These are phyloP conservation scores for Megalonaias nervosa DNA, from an alignment of 1,140 invertebrate genomes.

Conservation along the genomic window DNA sequence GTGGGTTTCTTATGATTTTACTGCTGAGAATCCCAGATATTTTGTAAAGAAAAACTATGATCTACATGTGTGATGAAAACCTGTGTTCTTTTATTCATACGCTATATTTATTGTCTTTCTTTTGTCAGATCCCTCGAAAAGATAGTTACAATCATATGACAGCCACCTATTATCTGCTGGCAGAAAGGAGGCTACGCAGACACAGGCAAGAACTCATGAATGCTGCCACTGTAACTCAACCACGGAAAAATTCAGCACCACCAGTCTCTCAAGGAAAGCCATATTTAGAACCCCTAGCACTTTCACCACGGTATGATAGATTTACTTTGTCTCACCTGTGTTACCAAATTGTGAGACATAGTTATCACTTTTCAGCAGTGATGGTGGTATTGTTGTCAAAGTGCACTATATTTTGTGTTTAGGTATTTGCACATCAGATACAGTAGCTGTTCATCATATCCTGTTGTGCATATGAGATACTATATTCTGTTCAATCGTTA, in stretches of 20 bases:
- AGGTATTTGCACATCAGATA: too few species aligned
- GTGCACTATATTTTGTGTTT: too few species aligned
- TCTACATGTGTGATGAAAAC: too few species aligned
- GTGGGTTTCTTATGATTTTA: not conserved
- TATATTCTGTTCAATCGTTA: too few species aligned
- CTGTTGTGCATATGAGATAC: too few species aligned
- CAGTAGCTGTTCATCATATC: too few species aligned
- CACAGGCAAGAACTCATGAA: slow-evolving; percentile 48
- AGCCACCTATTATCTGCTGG: slow-evolving; percentile 97
- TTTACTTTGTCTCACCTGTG: not conserved
- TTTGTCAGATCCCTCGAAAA: slow-evolving; percentile 87
- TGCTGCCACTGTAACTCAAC: slow-evolving; percentile 40
- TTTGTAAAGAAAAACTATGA: too few species aligned
- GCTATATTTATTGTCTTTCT: slow-evolving; percentile 21
- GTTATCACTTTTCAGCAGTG: too few species aligned
- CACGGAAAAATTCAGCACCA: slow-evolving; percentile 63
- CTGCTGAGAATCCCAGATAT: too few species aligned
- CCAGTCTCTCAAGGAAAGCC: slow-evolving; percentile 51
- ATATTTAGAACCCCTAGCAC: slow-evolving; percentile 70
- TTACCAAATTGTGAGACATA: too few species aligned
- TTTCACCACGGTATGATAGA: slow-evolving; percentile 69
- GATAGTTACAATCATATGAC: slow-evolving; percentile 99
- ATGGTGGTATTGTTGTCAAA: too few species aligned
- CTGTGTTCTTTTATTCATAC: not conserved
- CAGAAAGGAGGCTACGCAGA: slow-evolving; percentile 88